phyloP scores from a whole-genome alignment of 2,113 vertebrate species.

The chimpanzee (Pan troglodytes) region NHGRI_mPanTro3-v2.1_pri NC_072421.2:118891501-118892000 shows the following conservation, averaged over 20 bases:
- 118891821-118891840: not conserved
- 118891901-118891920: not conserved
- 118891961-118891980: not conserved
- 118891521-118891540: not conserved
- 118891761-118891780: not conserved
- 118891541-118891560: not conserved
- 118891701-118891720: not conserved
- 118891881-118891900: not conserved
- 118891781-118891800: not conserved
- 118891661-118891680: not conserved
- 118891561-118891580: slow-evolving; percentile 1
- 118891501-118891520: not conserved
- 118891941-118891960: not conserved
- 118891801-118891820: not conserved
- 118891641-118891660: not conserved
- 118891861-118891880: not conserved
- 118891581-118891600: not conserved
- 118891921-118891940: not conserved
- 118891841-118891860: not conserved
- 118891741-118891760: not conserved
- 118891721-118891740: not conserved
- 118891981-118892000: not conserved
- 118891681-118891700: not conserved
- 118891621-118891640: not conserved
- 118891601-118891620: not conserved